Percentiles rank a stretch among this genome's conserved stretches.
Conservation (phyloP, 1,140 invertebrate species). For the Caerostris extrusa region DNA sequence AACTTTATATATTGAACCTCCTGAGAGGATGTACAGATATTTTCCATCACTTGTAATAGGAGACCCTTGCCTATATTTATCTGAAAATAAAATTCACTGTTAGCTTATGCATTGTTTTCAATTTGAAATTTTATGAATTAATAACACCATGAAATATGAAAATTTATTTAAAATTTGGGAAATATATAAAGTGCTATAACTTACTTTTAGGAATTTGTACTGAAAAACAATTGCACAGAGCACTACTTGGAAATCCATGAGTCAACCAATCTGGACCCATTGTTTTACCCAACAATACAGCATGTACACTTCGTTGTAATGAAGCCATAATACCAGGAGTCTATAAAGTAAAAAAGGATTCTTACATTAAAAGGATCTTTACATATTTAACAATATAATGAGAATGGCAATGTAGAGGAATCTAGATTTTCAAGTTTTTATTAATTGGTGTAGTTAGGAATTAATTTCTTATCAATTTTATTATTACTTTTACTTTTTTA, state of each 20-base stretch:
- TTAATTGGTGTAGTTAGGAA: no score
- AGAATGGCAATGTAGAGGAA: no score
- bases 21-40: constrained; percentile 91
- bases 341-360: constrained; percentile 81
- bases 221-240: constrained; percentile 88
- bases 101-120: not conserved
- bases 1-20: constrained; percentile 92
- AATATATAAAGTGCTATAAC: not conserved
- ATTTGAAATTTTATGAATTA: not conserved
- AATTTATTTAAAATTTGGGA: not conserved
- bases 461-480: no score
- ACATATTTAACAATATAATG: no score
- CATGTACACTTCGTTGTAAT: constrained; percentile 94
- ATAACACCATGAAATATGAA: not conserved
- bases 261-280: constrained; percentile 92
- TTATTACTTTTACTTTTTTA: no score
- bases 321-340: constrained; percentile 92
- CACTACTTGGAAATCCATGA: constrained; percentile 90
- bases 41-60: constrained; percentile 91
- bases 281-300: constrained; percentile 91
- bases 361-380: no score
- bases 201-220: constrained; percentile 83
- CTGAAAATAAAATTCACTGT: constrained; percentile 75
- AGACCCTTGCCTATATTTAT: constrained; percentile 79
- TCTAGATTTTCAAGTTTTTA: no score